Percentiles rank a stretch among this genome's conserved stretches.
phyloP scores from a whole-genome alignment of 2,113 vertebrate species.

The Desmodus rotundus region DNA sequence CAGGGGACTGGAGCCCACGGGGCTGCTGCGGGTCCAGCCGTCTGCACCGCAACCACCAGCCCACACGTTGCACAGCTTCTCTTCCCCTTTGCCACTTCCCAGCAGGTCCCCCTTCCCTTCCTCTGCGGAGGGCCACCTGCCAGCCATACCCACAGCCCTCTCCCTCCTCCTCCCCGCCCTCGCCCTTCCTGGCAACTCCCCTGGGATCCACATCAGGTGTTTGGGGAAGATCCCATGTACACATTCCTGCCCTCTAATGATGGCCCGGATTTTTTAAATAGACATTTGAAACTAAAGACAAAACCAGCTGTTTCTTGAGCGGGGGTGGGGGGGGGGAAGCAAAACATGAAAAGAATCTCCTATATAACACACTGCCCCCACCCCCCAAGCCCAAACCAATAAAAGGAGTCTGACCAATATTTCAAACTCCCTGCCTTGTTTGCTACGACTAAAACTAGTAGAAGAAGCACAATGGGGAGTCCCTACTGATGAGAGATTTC shows the following conservation, averaged over 20 bases:
- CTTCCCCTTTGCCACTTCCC: neutral
- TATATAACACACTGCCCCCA: neutral
- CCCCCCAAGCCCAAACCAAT: conserved; percentile 60
- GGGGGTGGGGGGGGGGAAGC: neutral
- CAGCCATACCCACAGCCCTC: neutral
- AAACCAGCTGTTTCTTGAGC: conserved; percentile 72
- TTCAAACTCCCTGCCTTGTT: conserved; percentile 10
- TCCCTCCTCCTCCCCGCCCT: neutral
- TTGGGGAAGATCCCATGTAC: conserved; percentile 28
- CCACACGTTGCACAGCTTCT: too few species aligned
- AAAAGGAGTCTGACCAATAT: conserved; percentile 58
- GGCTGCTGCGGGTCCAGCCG: neutral
- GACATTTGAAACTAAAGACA: conserved; percentile 74
- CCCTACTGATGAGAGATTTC: conserved; percentile 45
- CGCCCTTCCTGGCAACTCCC: neutral
- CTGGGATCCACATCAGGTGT: conserved; percentile 56
- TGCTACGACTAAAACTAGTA: neutral
- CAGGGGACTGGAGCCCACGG: neutral
- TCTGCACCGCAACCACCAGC: fast-evolving
- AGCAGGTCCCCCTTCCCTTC: neutral
- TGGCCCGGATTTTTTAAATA: conserved; percentile 35
- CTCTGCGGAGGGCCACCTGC: neutral
- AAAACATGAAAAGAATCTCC: conserved; percentile 65
- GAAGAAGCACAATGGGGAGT: conserved; percentile 1
- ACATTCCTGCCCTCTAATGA: conserved; percentile 10